phyloP scores from a whole-genome alignment of 2,888 invertebrate species.

The Caenorhabditis sp. region DNA sequence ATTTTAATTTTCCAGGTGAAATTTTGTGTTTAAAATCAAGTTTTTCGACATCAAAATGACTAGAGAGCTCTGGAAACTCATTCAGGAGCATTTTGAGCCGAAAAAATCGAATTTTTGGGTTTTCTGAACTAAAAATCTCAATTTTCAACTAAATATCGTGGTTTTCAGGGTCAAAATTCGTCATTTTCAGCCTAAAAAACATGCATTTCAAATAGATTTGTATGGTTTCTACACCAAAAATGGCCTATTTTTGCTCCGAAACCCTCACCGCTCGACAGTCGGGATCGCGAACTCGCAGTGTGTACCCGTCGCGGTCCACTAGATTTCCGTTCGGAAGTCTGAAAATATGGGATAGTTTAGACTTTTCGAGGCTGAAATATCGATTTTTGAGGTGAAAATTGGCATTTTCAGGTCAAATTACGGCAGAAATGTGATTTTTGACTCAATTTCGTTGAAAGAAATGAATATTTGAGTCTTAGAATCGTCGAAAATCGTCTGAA shows the following conservation, averaged over 20 bases:
- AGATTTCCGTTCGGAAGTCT: conserved; percentile 46
- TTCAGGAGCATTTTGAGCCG: neutral
- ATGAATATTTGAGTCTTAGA: too few species aligned
- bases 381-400: neutral
- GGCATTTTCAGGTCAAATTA: neutral
- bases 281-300: conserved; percentile 23
- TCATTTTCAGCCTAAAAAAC: neutral
- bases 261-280: conserved; percentile 28
- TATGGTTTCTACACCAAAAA: neutral
- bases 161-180: too few species aligned
- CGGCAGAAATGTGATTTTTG: neutral
- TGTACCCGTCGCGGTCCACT: conserved; percentile 46
- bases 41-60: neutral
- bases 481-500: too few species aligned
- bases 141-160: neutral
- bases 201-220: neutral
- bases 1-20: too few species aligned
- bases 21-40: neutral
- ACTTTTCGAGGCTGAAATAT: neutral
- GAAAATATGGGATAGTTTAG: conserved; percentile 3
- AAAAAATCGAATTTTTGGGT: neutral
- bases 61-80: too few species aligned
- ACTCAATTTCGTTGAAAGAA: too few species aligned
- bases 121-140: neutral
- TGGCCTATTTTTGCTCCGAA: neutral